A percentile compares a stretch with the other conserved stretches of the same genome.
These are phyloP conservation scores for Xanthia icteritia DNA, from an alignment of 2,888 invertebrate genomes.

Conservation along the genomic window DNA sequence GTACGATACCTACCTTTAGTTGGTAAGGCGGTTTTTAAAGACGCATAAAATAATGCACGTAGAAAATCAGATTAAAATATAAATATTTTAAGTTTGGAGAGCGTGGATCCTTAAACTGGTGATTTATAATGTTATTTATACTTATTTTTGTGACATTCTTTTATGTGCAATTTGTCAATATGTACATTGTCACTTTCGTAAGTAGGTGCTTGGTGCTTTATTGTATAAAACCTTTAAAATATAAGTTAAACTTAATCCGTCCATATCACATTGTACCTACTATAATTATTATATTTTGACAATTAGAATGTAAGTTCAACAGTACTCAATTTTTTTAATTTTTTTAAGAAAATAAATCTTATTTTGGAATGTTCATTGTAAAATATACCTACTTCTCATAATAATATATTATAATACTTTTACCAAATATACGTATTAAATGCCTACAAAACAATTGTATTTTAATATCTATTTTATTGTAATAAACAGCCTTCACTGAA, in stretches of 20 bases:
- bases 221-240: not conserved
- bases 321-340: not conserved
- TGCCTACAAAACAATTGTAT: not conserved
- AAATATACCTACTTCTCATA: constrained; percentile 1
- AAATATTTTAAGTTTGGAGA: constrained; percentile 10
- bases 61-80: not conserved
- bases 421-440: constrained; percentile 55
- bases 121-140: constrained; percentile 7
- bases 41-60: constrained; percentile 42
- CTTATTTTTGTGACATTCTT: constrained; percentile 6
- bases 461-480: not conserved
- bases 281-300: not conserved
- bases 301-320: not conserved
- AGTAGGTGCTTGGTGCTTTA: constrained; percentile 34
- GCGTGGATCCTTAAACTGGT: constrained; percentile 7
- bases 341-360: not conserved
- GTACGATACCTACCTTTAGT: constrained; percentile 83
- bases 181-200: not conserved
- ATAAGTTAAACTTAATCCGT: constrained; percentile 13
- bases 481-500: not conserved
- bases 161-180: not conserved
- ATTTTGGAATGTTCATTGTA: constrained; percentile 1
- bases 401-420: constrained; percentile 15
- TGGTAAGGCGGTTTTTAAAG: constrained; percentile 82
- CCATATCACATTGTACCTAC: constrained; percentile 8